phyloP scores from a whole-genome alignment of 2,797 vertebrate genomes.

The Eulemur rubriventer region DNA sequence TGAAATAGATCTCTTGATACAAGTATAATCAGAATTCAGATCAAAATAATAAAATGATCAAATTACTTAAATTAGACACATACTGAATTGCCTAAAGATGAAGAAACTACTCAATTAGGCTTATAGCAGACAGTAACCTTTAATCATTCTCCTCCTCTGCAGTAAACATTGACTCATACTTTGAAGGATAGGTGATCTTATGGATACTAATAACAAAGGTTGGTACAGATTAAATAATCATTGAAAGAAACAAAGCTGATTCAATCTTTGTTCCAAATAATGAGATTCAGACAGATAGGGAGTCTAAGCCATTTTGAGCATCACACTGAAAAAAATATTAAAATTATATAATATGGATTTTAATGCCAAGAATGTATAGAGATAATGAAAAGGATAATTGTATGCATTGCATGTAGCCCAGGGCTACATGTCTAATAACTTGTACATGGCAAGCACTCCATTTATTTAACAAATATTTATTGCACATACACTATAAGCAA shows the following conservation, averaged over 20 bases:
- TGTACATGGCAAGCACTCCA: not conserved
- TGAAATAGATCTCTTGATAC: slow-evolving; percentile 77
- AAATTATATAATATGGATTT: not conserved
- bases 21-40: slow-evolving; percentile 74
- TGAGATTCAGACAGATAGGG: not conserved
- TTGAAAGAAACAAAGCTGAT: not conserved
- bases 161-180: not conserved
- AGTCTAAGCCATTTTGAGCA: slow-evolving; percentile 26
- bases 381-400: slow-evolving; percentile 5
- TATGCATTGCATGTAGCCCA: not conserved
- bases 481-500: not conserved
- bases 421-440: not conserved
- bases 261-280: not conserved
- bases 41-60: slow-evolving; percentile 67
- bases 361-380: not conserved
- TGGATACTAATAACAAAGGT: not conserved
- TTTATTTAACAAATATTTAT: slow-evolving; percentile 13
- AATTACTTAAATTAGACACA: slow-evolving; percentile 76
- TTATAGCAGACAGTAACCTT: not conserved
- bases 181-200: not conserved
- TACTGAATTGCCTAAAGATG: not conserved
- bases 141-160: not conserved
- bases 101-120: slow-evolving; percentile 9
- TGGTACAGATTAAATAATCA: slow-evolving; percentile 14
- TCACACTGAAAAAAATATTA: not conserved